phyloP scores from a whole-genome alignment of 2,797 vertebrate genomes.

The Simalia tracyae region DNA sequence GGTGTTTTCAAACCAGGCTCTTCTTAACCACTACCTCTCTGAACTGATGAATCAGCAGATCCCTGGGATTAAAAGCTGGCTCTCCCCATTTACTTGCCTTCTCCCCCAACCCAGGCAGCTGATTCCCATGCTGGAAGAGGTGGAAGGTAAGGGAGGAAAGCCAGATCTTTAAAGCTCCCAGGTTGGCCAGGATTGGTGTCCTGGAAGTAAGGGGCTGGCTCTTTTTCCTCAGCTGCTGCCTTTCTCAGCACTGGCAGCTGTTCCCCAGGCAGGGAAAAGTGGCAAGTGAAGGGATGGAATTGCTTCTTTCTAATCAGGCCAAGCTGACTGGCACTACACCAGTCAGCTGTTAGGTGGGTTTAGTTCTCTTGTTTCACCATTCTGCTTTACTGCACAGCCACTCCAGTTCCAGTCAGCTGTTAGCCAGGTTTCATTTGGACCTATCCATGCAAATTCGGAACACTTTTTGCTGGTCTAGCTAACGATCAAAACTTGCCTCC shows the following conservation, averaged over 20 bases:
- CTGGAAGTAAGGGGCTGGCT: background rate
- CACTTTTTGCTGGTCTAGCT: background rate
- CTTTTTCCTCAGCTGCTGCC: background rate
- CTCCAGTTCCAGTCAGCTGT: background rate
- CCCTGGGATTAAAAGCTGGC: background rate
- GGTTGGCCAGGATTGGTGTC: background rate
- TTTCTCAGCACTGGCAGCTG: background rate
- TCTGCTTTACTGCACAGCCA: background rate
- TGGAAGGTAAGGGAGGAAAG: background rate
- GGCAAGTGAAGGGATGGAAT: background rate
- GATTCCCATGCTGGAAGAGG: background rate
- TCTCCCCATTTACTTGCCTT: background rate
- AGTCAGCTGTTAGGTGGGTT: background rate
- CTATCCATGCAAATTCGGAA: background rate
- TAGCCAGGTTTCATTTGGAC: background rate
- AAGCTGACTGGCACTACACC: background rate
- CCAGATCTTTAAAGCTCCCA: background rate
- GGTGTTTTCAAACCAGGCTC: background rate
- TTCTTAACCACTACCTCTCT: background rate
- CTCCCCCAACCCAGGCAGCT: background rate
- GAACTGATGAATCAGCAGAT: background rate
- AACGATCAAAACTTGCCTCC: background rate
- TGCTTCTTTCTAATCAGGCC: background rate
- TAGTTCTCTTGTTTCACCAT: background rate
- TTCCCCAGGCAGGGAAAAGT: background rate